Evolutionary conservation across 2,113 vertebrate species (phyloP), one percentile per base, ranked within the genome.

Genomic region (Nerophis ophidion): DNA sequence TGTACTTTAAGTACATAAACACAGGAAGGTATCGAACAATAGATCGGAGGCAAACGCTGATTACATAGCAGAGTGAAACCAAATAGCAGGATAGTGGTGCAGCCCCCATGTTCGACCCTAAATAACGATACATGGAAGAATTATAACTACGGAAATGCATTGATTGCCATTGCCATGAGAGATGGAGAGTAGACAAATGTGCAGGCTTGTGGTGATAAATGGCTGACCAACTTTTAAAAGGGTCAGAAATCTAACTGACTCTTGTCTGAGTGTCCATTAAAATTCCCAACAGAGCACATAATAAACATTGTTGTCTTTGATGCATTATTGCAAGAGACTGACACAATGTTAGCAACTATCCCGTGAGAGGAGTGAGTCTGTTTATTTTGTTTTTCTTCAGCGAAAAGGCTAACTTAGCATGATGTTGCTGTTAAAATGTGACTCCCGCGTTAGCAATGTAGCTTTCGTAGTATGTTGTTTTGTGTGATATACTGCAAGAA

Each of bases 71-170:
- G 12, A 26, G 19, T 4, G 12, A 10, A 51, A 13, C 5, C 9
- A 13, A 48, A 48, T 16, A n/a, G 6, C 36, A 46, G 44, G 17
- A 50, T 12, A 17, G 26, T 6, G 48, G 45, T 71, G 26, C 54
- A 51, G 42, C 56, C 19, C 17, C n/a, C 46, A 70, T 78, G 16
- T 77, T 69, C 54, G 50, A 70, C 48, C 26, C 65, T 67, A 77
- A 77, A 70, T 51, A 70, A 63, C 56, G 60, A 49, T 35, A 70
- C 34, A 2, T 35, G 53, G 10, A 14, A 4, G 6, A 60, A 76
- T 88, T 81, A 81, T 79, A 44, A 82, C 71, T 81, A 84, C 45
- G 54, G 50, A 60, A 50, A 56, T 48, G 48, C 72, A 61, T 55
- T 11, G 14, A 44, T 50, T 64, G 45, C 50, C 50, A 62, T 63